Evolutionary conservation across 2,113 vertebrate species (phyloP).

Genomic region (Tympanuchus pallidicinctus): DNA sequence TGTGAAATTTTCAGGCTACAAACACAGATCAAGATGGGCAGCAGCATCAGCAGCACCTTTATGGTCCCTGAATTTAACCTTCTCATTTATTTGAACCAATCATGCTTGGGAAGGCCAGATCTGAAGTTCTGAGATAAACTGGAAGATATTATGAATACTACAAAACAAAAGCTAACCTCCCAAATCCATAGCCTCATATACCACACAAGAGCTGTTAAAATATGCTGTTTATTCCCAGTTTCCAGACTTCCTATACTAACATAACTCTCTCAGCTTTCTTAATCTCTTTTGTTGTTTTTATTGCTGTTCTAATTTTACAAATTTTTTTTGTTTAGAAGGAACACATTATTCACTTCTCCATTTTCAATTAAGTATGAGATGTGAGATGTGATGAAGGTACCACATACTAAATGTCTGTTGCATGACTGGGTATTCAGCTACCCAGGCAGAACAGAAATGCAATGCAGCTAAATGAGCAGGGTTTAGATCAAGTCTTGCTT

Average conservation of each 20-base stretch:
- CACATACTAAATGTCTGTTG: neutral
- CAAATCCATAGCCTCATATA: fast-evolving
- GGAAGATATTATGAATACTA: neutral
- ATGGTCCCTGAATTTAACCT: neutral
- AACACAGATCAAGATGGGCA: neutral
- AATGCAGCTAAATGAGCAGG: neutral
- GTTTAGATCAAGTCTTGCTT: neutral
- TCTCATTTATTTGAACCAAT: neutral
- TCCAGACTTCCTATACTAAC: neutral
- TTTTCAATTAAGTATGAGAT: neutral
- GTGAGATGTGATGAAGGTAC: neutral
- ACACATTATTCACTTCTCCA: neutral
- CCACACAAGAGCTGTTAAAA: neutral
- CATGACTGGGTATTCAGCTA: neutral
- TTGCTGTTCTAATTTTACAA: neutral
- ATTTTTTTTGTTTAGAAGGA: neutral
- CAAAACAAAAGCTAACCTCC: neutral
- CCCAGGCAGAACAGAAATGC: neutral
- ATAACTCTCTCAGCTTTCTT: neutral
- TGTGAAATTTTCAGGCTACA: constrained; percentile 8
- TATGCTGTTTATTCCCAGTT: neutral
- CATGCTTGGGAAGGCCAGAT: neutral
- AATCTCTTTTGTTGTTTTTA: neutral
- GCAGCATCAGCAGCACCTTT: neutral
- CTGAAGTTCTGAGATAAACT: neutral